A percentile compares a stretch with the other conserved stretches of the same genome.
Conservation (phyloP, 2,113 vertebrate species). For the Sphaerodactylus townsendi region DNA sequence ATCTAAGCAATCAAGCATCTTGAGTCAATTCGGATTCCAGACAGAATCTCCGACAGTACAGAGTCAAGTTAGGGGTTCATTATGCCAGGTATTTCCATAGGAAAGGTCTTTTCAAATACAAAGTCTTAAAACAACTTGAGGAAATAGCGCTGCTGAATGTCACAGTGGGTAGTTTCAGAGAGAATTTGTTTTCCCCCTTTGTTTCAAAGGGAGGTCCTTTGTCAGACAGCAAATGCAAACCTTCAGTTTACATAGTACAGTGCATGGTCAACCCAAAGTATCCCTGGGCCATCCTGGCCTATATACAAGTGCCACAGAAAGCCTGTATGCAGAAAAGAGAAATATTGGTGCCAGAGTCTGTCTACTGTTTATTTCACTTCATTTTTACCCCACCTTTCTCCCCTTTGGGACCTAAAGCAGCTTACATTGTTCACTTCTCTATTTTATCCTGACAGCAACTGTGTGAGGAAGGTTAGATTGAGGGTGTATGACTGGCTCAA, state of each 20-base stretch:
- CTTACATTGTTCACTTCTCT: no score
- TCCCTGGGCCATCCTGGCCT: not conserved
- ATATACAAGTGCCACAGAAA: not conserved
- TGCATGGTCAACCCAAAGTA: not conserved
- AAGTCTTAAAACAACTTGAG: not conserved
- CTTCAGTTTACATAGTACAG: not conserved
- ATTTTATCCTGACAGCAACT: no score
- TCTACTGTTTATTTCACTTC: no score
- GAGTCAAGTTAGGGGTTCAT: not conserved
- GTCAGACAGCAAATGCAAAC: not conserved
- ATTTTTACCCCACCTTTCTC: not conserved
- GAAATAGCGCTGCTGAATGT: not conserved
- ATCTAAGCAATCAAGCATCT: not conserved
- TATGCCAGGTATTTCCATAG: not conserved
- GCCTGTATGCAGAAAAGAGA: not conserved
- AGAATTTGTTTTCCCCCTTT: not conserved
- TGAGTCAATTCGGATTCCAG: conserved; percentile 5
- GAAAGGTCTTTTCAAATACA: not conserved
- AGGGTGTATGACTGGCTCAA: no score
- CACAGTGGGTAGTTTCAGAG: no score
- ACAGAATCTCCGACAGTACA: not conserved
- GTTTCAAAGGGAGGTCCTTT: not conserved
- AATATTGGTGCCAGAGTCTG: not conserved
- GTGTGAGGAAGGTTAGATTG: no score
- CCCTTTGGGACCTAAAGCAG: no score